Evolutionary conservation across 2,797 vertebrate genomes (phyloP), one percentile per base, ranked within the genome.

Genomic region (Sebastes itinus): DNA sequence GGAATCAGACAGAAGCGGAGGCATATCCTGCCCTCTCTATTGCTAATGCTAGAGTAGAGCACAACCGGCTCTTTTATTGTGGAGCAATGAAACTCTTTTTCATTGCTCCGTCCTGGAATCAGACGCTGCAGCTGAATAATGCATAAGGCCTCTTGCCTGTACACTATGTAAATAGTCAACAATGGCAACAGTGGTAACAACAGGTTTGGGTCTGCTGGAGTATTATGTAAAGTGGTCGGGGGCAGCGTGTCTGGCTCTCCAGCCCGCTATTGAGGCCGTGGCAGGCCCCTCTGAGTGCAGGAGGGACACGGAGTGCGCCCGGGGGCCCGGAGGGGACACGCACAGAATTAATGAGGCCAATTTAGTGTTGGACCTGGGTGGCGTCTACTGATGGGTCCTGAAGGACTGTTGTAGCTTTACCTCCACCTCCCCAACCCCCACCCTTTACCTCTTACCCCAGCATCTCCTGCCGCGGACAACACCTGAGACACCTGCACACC

Each of bases 131-230:
- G 86, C 27, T 96, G 96, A 96, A 96, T 96, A 95, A 96, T 96
- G 93, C 87, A 96, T 96, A 75, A 94, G 90, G 86, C 81, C 81
- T 91, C 89, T 90, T 87, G 89, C 89, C 93, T 92, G 92, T 92
- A 89, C 90, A 74, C 88, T 94, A 95, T 96, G 95, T 96, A 96
- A 96, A 96, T 95, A 94, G 92, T 92, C 89, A 93, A 92, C 94
- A 92, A 92, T 93, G 85, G 94, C 90, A 84, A 88, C 89, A 92
- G 88, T 85, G 88, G 87, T 94, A 94, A 93, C 89, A 94, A 87
- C 92, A 92, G 93, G 93, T 93, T 91, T 92, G 91, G 91, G 87
- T 93, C 88, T 82, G 86, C 86, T 65, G 81, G 84, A 91, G 89
- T 89, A 91, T 93, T 93, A 94, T 95, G 92, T 92, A 93, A 95